Base-by-base conservation (phyloP, 2,888 invertebrate species). In the Laspeyria flexula region DNA sequence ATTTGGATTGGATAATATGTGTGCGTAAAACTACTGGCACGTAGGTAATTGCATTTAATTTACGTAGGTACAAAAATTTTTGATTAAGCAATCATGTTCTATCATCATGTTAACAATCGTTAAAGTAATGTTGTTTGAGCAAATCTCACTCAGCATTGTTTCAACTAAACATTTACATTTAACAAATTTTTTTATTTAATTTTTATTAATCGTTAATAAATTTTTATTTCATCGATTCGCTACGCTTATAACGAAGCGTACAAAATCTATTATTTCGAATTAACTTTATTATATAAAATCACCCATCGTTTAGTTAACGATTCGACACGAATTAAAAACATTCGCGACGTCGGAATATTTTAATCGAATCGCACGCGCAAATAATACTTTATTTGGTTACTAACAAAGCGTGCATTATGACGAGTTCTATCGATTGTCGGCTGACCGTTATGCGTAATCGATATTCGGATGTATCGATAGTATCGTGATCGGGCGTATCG, bases 291-390 rank as follows among this genome's bases (percentile, higher is more conserved):
- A 65, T 69, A 68, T 58, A 58, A 73, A 77, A 77, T 73, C 68
- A 73, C 60, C 75, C 70, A 79, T 81, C 70, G 75, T 70, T 73
- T 70, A 69, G 75, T 81, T 74, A 74, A 62, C 61, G 59, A 82
- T 81, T 81, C 69, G 82, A 65, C 47, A 72, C 80, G 69, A 73
- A 66, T 66, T 64, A 71, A 40, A 27, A 39, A 50, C 48, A 63
- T 77, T 75, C 55, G 70, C 65, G 52, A 57, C 59, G 56, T 54
- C 48, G 27, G 46, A 50, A 52, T 57, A 57, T 63, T 71, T 60
- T 67, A 67, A 71, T 63, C 46, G 55, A 61, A 60, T 58, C 55
- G 65, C 65, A 58, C 56, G 62, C 59, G 60, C 59, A 62, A 53
- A 58, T 55, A 55, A 51, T 56, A 45, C 46, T 56, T 37, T 57